Evolutionary conservation across 2,888 invertebrate genomes (phyloP).

Genomic region (Epiblema foenella): DNA sequence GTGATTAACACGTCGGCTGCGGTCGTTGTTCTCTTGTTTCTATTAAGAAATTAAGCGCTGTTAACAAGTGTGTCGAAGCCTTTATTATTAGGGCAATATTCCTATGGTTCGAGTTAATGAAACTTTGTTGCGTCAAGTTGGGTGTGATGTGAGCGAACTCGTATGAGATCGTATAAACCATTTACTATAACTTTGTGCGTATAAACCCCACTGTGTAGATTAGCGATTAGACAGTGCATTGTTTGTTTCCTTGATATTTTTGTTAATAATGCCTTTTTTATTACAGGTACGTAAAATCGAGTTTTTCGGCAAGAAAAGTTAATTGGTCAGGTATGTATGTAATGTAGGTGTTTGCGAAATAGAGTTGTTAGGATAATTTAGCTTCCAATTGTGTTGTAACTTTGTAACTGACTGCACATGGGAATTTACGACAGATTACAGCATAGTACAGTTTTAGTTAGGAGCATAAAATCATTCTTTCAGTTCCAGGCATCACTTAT

Average conservation of each 20-base stretch:
- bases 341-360: background rate
- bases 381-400: background rate
- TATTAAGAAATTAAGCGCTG: slow-evolving; percentile 28
- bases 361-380: background rate
- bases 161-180: background rate
- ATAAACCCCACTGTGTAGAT: background rate
- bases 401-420: no score
- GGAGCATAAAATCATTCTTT: no score
- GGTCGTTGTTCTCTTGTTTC: slow-evolving; percentile 32
- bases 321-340: background rate
- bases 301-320: background rate
- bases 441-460: no score
- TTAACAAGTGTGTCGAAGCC: slow-evolving; percentile 32
- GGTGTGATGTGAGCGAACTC: background rate
- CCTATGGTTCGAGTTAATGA: slow-evolving; percentile 9
- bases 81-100: slow-evolving; percentile 14
- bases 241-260: background rate
- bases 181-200: background rate
- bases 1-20: slow-evolving; percentile 41
- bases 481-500: background rate
- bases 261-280: background rate
- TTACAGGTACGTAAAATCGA: slow-evolving; percentile 21
- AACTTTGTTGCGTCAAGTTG: background rate
- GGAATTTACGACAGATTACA: no score
- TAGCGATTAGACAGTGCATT: background rate